These are phyloP conservation scores for Hirudo medicinalis DNA, from an alignment of 1,140 invertebrate species.

Conservation along the genomic window DNA sequence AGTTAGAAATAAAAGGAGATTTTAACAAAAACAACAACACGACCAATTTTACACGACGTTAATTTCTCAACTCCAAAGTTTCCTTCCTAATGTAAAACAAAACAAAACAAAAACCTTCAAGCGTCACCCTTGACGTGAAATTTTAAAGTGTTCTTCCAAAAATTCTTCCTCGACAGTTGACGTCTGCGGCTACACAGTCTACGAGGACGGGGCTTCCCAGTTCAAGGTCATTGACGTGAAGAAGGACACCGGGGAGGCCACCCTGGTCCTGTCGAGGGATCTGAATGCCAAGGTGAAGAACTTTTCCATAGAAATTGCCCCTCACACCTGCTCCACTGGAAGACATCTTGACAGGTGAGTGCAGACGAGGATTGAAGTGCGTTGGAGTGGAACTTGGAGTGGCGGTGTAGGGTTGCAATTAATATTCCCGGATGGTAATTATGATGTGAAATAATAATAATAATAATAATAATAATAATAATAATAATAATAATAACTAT, in stretches of 20 bases:
- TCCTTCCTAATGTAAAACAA: too few species aligned
- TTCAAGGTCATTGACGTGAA: background rate
- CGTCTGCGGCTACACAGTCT: background rate
- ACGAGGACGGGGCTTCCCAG: background rate
- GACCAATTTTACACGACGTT: too few species aligned
- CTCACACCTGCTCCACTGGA: background rate
- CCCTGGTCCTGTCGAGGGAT: background rate
- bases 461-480: too few species aligned
- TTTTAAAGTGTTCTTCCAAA: background rate
- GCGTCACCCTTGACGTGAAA: too few species aligned
- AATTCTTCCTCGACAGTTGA: background rate
- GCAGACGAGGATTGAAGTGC: background rate
- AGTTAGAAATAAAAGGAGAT: background rate
- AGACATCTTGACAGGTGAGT: conserved; percentile 6
- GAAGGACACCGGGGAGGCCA: background rate
- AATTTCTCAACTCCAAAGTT: too few species aligned
- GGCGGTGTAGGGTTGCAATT: too few species aligned
- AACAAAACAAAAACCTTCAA: too few species aligned
- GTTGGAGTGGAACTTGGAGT: too few species aligned
- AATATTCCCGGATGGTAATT: too few species aligned
- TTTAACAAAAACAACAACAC: background rate
- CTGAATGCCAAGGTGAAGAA: background rate
- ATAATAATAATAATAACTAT: too few species aligned
- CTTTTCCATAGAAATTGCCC: conserved; percentile 1
- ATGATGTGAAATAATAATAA: too few species aligned